Conservation (phyloP, 2,113 vertebrate genomes). For the Sylvietta virens region DNA sequence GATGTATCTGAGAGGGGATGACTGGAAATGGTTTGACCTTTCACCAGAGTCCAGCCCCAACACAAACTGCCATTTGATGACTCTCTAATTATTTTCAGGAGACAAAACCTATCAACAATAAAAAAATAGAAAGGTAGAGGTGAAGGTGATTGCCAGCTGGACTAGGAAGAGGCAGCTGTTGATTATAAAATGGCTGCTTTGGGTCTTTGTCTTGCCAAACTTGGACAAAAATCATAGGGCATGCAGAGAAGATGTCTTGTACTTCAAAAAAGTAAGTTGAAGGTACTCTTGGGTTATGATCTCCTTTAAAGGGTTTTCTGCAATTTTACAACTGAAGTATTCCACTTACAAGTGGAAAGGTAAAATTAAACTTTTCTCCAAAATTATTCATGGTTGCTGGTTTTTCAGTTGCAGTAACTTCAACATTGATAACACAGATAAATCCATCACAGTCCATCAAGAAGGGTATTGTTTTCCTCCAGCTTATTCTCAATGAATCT, state of each 20-base stretch:
- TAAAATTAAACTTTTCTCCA: not conserved
- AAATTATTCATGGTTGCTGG: not conserved
- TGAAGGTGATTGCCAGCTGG: constrained; percentile 25
- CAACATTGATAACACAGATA: not conserved
- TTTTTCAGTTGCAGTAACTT: not conserved
- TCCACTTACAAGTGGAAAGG: not conserved
- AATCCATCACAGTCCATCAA: not conserved
- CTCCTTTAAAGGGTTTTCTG: not conserved
- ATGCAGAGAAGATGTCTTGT: not conserved
- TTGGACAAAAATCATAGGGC: not conserved
- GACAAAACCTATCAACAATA: not conserved
- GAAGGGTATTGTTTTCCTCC: not conserved
- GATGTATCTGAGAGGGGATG: not conserved
- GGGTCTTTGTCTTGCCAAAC: not conserved
- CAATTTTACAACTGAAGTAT: not conserved
- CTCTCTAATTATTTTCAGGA: not conserved
- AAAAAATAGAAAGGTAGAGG: not conserved
- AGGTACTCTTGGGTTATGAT: not conserved
- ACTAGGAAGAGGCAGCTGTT: not conserved
- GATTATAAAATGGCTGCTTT: constrained; percentile 16
- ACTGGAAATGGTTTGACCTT: not conserved
- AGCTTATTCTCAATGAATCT: not conserved
- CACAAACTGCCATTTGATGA: not conserved
- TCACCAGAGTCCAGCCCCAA: not conserved
- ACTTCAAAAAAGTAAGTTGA: not conserved